phyloP scores from a whole-genome alignment of 2,888 invertebrate species.

The Tanaodytes sp. region DNA sequence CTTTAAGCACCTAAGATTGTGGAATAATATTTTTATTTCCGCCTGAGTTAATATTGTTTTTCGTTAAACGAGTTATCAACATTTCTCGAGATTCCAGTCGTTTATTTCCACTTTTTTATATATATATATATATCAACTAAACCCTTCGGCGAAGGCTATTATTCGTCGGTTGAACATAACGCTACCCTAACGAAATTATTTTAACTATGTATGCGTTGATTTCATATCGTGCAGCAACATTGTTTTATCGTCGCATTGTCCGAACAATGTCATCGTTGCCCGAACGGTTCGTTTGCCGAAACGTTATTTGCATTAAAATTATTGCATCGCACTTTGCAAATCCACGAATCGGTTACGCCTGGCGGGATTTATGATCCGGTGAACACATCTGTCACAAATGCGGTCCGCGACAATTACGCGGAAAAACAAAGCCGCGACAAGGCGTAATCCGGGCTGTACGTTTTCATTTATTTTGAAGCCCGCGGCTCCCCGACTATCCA shows the following conservation, averaged over 20 bases:
- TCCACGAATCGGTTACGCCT: conserved; percentile 1
- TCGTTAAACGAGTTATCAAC: no score
- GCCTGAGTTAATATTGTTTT: no score
- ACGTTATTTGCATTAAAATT: conserved; percentile 38
- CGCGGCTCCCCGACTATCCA: conserved; percentile 35
- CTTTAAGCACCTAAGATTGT: no score
- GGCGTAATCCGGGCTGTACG: conserved; percentile 29
- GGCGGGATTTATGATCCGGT: conserved; percentile 24
- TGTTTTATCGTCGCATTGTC: conserved; percentile 25
- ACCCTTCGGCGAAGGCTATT: no score
- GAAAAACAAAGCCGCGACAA: conserved; percentile 29
- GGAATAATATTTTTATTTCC: no score
- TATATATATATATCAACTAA: no score
- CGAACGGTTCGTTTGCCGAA: conserved; percentile 20
- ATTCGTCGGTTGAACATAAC: no score
- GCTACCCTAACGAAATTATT: no score
- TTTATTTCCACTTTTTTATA: no score
- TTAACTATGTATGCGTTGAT: no score
- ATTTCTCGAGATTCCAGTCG: no score
- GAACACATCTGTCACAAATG: conserved; percentile 38
- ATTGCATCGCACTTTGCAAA: conserved; percentile 27
- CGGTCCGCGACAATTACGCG: conserved; percentile 33
- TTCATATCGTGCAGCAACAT: no score
- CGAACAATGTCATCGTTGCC: conserved; percentile 29
- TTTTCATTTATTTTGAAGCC: conserved; percentile 37